Evolutionary conservation across 2,888 invertebrate species (phyloP).

Genomic region (Megamerina dolium): DNA sequence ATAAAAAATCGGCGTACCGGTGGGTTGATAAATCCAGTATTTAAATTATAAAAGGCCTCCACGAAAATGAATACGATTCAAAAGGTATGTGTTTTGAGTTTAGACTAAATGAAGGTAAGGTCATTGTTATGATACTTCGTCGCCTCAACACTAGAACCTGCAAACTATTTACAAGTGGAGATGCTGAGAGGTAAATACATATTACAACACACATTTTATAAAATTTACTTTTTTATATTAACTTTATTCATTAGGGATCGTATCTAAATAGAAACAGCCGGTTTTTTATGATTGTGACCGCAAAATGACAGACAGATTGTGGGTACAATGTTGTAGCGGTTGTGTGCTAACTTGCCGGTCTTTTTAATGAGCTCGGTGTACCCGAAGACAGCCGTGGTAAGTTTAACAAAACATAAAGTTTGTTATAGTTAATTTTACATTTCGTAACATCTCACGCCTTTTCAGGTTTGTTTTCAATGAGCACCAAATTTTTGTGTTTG

Average conservation of each 20-base stretch:
- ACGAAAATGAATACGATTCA: conserved; percentile 4
- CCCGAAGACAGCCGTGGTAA: background rate
- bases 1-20: conserved; percentile 15
- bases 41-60: conserved; percentile 12
- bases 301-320: conserved; percentile 11
- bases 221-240: background rate
- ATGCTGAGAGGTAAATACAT: conserved; percentile 15
- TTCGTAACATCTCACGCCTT: background rate
- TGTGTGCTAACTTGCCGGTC: conserved; percentile 7
- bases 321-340: conserved; percentile 14
- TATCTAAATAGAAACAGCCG: conserved; percentile 17
- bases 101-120: conserved; percentile 15
- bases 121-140: too few relatives aligned
- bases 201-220: too few relatives aligned
- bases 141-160: conserved; percentile 11
- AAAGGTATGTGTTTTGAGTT: conserved; percentile 15
- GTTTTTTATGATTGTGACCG: conserved; percentile 18
- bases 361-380: background rate
- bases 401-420: background rate
- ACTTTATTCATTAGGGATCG: conserved; percentile 8
- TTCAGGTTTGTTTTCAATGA: conserved; percentile 4
- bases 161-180: conserved; percentile 14
- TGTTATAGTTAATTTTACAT: background rate
- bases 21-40: conserved; percentile 17
- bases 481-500: conserved; percentile 4